Evolutionary conservation across 2,797 vertebrate genomes (phyloP), one percentile per base, ranked within the genome.

Genomic region (Euthynnus affinis): DNA sequence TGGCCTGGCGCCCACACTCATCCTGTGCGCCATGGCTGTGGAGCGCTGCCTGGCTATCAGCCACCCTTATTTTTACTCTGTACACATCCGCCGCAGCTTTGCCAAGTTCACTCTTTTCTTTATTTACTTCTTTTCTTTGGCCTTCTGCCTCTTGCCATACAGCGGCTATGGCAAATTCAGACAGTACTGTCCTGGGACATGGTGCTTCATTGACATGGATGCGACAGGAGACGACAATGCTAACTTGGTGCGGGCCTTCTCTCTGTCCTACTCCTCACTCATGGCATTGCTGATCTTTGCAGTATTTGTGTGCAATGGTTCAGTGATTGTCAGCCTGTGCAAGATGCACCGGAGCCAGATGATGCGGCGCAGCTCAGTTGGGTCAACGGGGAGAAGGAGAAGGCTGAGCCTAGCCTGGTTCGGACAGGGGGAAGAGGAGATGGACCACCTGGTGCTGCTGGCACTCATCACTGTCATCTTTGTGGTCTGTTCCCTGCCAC

Each of bases 121-220:
- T 46, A 91, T 96, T 89, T 98, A 97, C 49, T 22, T 94, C 48
- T 95, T 97, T 77, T 95, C 96, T 4, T 61, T 92, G 3, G 63
- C 75, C 13, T 97, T 98, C 87, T 98, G 97, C 74, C 69, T 95
- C 0, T 66, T 98, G 91, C 97, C 97, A 0, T 93, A 95, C 73
- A 1, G 82, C 1, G 96, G 96, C 25, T 91, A 94, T 0, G 97
- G 97, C 2, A 91, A 92, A 13, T 96, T 96, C 84, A 94, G 96
- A 81, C 96, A 97, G 91, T 98, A 97, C 77, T 97, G 96, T 55
- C 97, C 97, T 0, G 97, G 97, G 6, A 98, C 97, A 0, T 98
- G 97, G 97, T 98, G 97, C 80, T 98, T 97, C 84, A 95, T 98
- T 46, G 93, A 96, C 74, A 96, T 98, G 97, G 95, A 96, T 13